Conservation (phyloP, 2,797 vertebrate species). For the Rousettus madagascariensis region DNA sequence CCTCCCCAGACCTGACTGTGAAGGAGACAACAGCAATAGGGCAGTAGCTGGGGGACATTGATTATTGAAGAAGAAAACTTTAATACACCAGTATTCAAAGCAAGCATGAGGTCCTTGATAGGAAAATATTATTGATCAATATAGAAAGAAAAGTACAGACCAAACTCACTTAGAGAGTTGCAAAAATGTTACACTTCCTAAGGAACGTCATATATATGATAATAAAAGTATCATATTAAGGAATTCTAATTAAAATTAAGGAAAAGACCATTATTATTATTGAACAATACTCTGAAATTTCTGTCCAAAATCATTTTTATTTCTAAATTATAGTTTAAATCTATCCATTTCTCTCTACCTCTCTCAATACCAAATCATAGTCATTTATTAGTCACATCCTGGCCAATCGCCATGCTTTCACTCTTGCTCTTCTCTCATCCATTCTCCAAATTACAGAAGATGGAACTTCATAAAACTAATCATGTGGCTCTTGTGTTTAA, state of each 20-base stretch:
- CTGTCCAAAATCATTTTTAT: not conserved
- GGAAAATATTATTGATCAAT: not conserved
- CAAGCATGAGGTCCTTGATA: not conserved
- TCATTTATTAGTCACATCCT: not conserved
- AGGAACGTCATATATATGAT: not conserved
- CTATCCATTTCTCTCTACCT: not conserved
- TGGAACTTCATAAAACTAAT: not conserved
- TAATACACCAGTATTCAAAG: not conserved
- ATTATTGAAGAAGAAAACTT: not conserved
- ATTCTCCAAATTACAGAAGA: not conserved
- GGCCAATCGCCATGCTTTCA: not conserved
- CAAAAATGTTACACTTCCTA: not conserved
- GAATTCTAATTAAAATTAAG: not conserved
- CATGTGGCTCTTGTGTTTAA: not conserved
- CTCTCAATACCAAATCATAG: fast-evolving
- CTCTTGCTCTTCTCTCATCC: not conserved
- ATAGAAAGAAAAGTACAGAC: not conserved
- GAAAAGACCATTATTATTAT: not conserved
- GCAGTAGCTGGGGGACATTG: not conserved
- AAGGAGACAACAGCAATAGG: not conserved
- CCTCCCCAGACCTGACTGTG: not conserved
- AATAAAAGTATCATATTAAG: not conserved
- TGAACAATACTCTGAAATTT: not conserved
- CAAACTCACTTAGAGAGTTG: not conserved
- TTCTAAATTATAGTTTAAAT: not conserved